These are phyloP conservation scores for Pelecanoides urinatrix DNA, from an alignment of 2,113 vertebrate species.

Conservation along the genomic window DNA sequence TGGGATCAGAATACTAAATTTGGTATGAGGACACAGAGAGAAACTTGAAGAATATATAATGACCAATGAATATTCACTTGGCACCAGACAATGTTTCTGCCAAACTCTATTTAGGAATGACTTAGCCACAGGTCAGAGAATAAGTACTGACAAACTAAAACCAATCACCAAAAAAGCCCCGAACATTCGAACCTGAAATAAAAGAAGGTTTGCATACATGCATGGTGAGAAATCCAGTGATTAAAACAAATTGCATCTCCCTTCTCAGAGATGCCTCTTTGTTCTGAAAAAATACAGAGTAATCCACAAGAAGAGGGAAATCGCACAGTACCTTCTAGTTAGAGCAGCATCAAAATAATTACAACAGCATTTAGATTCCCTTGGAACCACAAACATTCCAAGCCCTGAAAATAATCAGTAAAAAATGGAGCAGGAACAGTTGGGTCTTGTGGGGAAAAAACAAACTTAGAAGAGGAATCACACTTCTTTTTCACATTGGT, in stretches of 20 bases:
- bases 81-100: not conserved
- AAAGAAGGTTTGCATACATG: not conserved
- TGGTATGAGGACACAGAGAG: not conserved
- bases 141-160: not conserved
- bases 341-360: not conserved
- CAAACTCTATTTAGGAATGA: not conserved
- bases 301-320: not conserved
- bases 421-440: not conserved
- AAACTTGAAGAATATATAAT: not conserved
- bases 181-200: not conserved
- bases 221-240: not conserved
- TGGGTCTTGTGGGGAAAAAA: not conserved
- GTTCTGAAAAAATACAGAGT: not conserved
- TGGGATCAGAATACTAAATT: not conserved
- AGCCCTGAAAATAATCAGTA: not conserved
- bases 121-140: not conserved
- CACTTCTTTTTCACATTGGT: not conserved
- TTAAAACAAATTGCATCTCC: conserved; percentile 24
- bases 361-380: not conserved
- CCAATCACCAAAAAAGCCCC: not conserved
- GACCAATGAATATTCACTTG: not conserved
- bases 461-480: not conserved
- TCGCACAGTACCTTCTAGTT: not conserved
- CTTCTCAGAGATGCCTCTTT: not conserved
- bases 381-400: not conserved